These are phyloP conservation scores for Phaethornis superciliosus DNA, from an alignment of 2,113 vertebrate genomes.

Conservation along the genomic window DNA sequence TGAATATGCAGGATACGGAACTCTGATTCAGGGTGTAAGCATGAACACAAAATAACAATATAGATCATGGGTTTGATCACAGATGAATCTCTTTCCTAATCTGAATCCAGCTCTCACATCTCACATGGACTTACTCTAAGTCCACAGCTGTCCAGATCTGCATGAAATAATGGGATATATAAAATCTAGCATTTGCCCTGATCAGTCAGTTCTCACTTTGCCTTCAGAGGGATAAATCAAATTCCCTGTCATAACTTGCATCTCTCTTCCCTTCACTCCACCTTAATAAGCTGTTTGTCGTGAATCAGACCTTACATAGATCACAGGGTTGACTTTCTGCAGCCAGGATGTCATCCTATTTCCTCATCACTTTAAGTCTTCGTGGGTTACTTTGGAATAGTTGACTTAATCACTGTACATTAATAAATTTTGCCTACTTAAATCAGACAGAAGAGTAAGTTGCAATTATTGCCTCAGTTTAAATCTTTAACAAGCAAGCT, in stretches of 20 bases:
- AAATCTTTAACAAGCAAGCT: conserved; percentile 14
- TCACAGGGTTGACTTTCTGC: neutral
- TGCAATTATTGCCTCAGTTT: conserved; percentile 10
- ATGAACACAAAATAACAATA: neutral
- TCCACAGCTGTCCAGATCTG: neutral
- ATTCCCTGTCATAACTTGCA: neutral
- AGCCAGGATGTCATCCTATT: neutral
- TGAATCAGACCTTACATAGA: neutral
- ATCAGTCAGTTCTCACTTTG: neutral
- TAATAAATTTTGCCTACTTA: conserved; percentile 1
- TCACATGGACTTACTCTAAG: neutral
- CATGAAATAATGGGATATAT: neutral
- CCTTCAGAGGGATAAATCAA: neutral
- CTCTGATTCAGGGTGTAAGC: neutral
- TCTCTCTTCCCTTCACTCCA: neutral
- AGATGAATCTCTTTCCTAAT: neutral
- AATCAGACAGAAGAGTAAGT: neutral
- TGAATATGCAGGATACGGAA: neutral
- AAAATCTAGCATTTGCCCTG: neutral
- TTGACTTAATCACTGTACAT: neutral
- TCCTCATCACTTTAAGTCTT: neutral
- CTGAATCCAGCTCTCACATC: neutral
- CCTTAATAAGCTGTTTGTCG: neutral
- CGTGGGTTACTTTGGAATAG: neutral
- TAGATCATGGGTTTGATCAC: neutral